These are phyloP conservation scores for Diplodus puntazzo DNA, from an alignment of 2,797 vertebrate species.

Conservation along the genomic window DNA sequence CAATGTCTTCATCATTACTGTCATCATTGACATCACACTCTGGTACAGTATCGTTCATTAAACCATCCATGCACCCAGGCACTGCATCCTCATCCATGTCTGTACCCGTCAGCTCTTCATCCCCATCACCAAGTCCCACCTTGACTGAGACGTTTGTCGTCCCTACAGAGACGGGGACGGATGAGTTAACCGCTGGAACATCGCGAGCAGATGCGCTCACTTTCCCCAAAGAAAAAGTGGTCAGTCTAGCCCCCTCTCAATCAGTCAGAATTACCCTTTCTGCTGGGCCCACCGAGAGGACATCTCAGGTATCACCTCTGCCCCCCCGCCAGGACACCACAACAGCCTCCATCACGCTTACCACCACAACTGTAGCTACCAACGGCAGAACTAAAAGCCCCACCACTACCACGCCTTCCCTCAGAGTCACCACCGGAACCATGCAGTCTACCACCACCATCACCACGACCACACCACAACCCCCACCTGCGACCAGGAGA, in stretches of 20 bases:
- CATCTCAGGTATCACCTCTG: conserved; percentile 81
- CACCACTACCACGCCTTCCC: conserved; percentile 64
- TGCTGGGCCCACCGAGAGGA: conserved; percentile 66
- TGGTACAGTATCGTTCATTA: conserved; percentile 8
- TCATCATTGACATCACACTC: conserved; percentile 2
- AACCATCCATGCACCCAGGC: conserved; percentile 15
- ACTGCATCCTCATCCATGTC: conserved; percentile 26
- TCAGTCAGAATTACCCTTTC: conserved; percentile 81
- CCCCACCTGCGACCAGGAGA: conserved; percentile 79
- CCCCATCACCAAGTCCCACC: conserved; percentile 33
- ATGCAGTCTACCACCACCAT: conserved; percentile 78
- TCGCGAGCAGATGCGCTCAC: conserved; percentile 80
- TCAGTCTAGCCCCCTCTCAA: conserved; percentile 81
- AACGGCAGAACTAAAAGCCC: conserved; percentile 68
- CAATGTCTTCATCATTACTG: conserved; percentile 10
- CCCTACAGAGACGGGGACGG: conserved; percentile 88
- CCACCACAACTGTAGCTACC: conserved; percentile 69
- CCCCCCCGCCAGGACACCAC: conserved; percentile 74
- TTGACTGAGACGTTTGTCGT: conserved; percentile 86
- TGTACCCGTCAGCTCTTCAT: conserved; percentile 57
- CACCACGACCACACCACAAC: conserved; percentile 74
- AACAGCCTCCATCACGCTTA: conserved; percentile 70
- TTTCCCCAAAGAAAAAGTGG: conserved; percentile 81
- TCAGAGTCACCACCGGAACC: conserved; percentile 63
- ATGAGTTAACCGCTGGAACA: conserved; percentile 84